A percentile compares a stretch with the other conserved stretches of the same genome.
These are phyloP conservation scores for Xestobium rufovillosum DNA, from an alignment of 2,888 invertebrate species.

Conservation along the genomic window DNA sequence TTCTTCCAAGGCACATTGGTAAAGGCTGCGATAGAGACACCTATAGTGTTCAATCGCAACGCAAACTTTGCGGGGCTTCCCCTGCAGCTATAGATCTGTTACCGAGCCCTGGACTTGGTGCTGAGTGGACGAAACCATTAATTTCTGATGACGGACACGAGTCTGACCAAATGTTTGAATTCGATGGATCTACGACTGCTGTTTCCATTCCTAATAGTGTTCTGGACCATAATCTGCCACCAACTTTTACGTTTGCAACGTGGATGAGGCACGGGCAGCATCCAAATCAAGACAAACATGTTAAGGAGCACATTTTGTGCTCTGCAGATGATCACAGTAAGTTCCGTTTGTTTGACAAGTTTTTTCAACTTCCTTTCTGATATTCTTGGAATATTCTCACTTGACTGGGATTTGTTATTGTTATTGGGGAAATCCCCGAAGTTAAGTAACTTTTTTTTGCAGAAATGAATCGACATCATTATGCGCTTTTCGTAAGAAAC, in stretches of 20 bases:
- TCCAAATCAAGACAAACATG: slow-evolving; percentile 73
- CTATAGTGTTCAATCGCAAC: slow-evolving; percentile 76
- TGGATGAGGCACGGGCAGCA: slow-evolving; percentile 91
- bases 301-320: slow-evolving; percentile 95
- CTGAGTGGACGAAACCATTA: slow-evolving; percentile 74
- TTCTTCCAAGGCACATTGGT: slow-evolving; percentile 67
- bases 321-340: slow-evolving; percentile 95
- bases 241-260: slow-evolving; percentile 83
- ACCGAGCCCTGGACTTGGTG: slow-evolving; percentile 69
- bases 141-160: slow-evolving; percentile 77
- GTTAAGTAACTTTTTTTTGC: slow-evolving; percentile 36
- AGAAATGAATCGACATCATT: slow-evolving; percentile 99
- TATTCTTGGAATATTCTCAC: not conserved
- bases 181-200: slow-evolving; percentile 86
- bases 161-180: slow-evolving; percentile 89
- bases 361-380: not conserved
- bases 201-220: slow-evolving; percentile 73
- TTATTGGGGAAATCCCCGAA: no score
- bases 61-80: slow-evolving; percentile 80
- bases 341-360: slow-evolving; percentile 40
- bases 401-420: not conserved
- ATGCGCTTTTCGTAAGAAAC: slow-evolving; percentile 93
- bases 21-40: slow-evolving; percentile 96
- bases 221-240: slow-evolving; percentile 67
- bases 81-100: slow-evolving; percentile 79